A percentile compares a stretch with the other conserved stretches of the same genome.
These are phyloP conservation scores for Plectropomus leopardus DNA, from an alignment of 2,113 vertebrate genomes.

Conservation along the genomic window DNA sequence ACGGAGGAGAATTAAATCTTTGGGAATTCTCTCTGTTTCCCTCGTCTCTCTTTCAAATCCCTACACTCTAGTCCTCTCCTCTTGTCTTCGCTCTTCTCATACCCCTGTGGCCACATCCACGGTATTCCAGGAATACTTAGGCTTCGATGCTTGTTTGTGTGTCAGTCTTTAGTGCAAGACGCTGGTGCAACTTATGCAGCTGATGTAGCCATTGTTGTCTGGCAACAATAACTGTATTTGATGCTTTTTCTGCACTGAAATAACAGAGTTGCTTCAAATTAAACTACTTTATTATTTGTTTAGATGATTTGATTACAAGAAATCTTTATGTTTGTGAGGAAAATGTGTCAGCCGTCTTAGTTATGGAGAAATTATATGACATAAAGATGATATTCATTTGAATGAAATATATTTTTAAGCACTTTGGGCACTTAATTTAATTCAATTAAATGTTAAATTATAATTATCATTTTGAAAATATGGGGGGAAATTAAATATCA, in stretches of 20 bases:
- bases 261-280: too few relatives aligned
- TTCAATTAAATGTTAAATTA: slow-evolving; percentile 4
- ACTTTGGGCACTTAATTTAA: too few relatives aligned
- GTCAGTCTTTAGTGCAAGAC: slow-evolving; percentile 10
- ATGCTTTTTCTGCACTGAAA: slow-evolving; percentile 2
- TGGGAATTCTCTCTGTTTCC: slow-evolving; percentile 63
- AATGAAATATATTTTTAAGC: not conserved
- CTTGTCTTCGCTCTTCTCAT: slow-evolving; percentile 35
- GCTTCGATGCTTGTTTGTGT: slow-evolving; percentile 39
- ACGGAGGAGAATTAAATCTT: slow-evolving; percentile 48
- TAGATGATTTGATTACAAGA: not conserved
- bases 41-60: slow-evolving; percentile 41
- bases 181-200: slow-evolving; percentile 3
- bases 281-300: too few relatives aligned
- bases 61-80: slow-evolving; percentile 31
- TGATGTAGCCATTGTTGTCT: slow-evolving; percentile 11
- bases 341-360: not conserved
- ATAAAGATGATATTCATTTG: slow-evolving; percentile 18
- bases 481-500: too few relatives aligned
- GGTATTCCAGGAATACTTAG: slow-evolving; percentile 39
- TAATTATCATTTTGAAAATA: too few relatives aligned
- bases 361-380: not conserved
- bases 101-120: slow-evolving; percentile 49
- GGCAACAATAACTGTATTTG: not conserved
- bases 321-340: slow-evolving; percentile 3